Conservation (phyloP, 2,113 vertebrate genomes). For the Coptodon bakossiorum region DNA sequence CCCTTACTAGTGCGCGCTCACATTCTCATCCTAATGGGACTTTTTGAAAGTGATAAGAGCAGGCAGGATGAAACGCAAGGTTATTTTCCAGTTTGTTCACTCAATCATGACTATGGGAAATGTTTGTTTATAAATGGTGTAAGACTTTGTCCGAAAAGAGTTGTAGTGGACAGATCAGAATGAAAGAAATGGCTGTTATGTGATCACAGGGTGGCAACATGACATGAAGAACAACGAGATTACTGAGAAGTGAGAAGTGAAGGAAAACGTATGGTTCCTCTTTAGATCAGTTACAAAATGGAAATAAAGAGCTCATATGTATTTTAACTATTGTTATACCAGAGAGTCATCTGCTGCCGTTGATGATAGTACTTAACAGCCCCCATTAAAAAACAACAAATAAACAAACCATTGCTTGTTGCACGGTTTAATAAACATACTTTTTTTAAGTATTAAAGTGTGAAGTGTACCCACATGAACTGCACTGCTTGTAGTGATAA, state of each 20-base stretch:
- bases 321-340: background rate
- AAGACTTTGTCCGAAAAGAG: background rate
- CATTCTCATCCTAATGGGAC: background rate
- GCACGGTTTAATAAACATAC: background rate
- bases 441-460: background rate
- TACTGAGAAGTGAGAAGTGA: background rate
- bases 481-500: background rate
- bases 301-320: background rate
- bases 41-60: background rate
- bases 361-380: background rate
- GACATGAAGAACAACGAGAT: background rate
- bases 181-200: background rate
- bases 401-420: background rate
- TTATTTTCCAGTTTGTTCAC: background rate
- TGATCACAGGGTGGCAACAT: background rate
- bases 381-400: background rate
- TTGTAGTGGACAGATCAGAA: background rate
- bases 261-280: background rate
- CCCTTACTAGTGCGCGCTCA: background rate
- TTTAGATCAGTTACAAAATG: background rate
- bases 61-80: background rate
- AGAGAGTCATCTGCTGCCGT: background rate
- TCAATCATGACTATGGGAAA: background rate
- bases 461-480: background rate
- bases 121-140: background rate